Base-by-base conservation (phyloP, 2,888 invertebrate genomes). In the Campoplex nolae region DNA sequence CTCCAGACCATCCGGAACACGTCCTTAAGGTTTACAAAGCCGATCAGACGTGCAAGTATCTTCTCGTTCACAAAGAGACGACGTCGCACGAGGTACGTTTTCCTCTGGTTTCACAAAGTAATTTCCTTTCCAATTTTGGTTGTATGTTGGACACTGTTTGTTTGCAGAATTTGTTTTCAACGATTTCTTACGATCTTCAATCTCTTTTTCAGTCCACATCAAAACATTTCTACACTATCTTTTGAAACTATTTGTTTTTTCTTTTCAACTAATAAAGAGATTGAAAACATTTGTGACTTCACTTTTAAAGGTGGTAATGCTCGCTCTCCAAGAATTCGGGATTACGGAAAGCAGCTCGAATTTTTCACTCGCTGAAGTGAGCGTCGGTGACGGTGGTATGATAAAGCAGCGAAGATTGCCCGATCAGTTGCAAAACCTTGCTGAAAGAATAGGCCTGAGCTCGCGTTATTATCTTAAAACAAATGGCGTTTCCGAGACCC, bases 31-130 rank as follows among this genome's bases (percentile, higher is more conserved):
- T 98, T 78, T 99, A 97, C 95, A 98, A 97, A 95, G 97, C 98
- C 45, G 99, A 99, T 95, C 99, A 99, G 95, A 98, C 98, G 62
- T 99, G 98, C 96, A 99, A 99, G 95, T 99, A 99, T 95, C 96
- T 99, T 89, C 96, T 99, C 88, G 98, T 99, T 84, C 98, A 99
- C 94, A 99, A 99, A 95, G 98, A 97, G 94, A 97, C 97, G 42
- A 97, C 97, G 56, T 97, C 97, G 9, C 97, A 97, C 92, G 97
- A 97, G 94, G 93, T 93, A 78, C 16, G 56, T 32, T 16, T 58
- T 58, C 23, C 7, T n/a, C 16, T 48, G 16, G 18, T 73, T 7
- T 48, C 45, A 23, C 23, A 23, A 23, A 23, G 18, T 38, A 16
- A 0, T 56, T 32, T 11, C 0, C 9, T n/a, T 68, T 38, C 1